A percentile compares a stretch with the other conserved stretches of the same genome.
Evolutionary conservation across 2,797 vertebrate species (phyloP).

Genomic region (Pelochelys cantorii): DNA sequence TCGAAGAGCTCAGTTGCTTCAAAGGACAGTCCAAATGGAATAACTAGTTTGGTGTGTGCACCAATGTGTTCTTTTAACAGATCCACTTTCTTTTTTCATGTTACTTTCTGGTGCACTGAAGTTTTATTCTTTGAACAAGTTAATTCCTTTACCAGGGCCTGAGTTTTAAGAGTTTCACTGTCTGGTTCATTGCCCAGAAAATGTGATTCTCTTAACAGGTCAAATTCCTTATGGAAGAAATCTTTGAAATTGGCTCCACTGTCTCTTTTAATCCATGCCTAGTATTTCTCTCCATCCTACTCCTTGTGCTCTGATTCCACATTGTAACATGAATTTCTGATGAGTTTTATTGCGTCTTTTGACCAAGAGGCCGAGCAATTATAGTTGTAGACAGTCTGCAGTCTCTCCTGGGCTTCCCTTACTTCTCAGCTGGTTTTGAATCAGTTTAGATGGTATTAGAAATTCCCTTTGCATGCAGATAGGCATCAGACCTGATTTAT

Average conservation of each 20-base stretch:
- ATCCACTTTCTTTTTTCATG: neutral
- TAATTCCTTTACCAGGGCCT: neutral
- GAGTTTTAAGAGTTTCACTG: neutral
- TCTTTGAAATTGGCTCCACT: neutral
- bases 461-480: neutral
- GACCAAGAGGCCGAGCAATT: neutral
- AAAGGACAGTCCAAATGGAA: neutral
- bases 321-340: neutral
- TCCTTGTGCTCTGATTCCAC: neutral
- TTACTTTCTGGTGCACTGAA: neutral
- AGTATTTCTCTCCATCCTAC: neutral
- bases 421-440: neutral
- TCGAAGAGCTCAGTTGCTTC: neutral
- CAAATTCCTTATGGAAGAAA: neutral
- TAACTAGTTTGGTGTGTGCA: neutral
- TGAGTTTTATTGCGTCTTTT: neutral
- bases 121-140: neutral
- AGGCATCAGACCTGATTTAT: neutral
- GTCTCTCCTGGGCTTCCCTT: neutral
- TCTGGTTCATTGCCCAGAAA: neutral
- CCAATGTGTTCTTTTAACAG: neutral
- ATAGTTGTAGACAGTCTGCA: neutral
- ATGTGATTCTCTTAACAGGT: neutral
- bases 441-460: neutral
- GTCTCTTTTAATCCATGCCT: neutral